phyloP scores from a whole-genome alignment of 2,888 invertebrate genomes.

The Melinaea marsaeus region DNA sequence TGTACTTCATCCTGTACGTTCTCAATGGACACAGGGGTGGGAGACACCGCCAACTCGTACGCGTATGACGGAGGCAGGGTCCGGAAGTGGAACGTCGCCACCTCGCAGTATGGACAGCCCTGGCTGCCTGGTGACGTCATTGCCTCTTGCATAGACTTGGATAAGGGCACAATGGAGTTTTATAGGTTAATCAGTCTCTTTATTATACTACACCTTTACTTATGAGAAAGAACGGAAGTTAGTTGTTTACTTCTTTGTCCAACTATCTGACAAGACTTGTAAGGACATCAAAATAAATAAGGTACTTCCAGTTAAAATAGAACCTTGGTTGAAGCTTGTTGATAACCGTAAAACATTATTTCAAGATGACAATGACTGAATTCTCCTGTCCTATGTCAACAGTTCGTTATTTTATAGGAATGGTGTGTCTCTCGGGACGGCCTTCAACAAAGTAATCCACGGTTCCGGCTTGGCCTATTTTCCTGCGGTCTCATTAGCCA shows the following conservation, averaged over 20 bases:
- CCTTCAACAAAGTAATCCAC: slow-evolving; percentile 83
- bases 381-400: too few species aligned
- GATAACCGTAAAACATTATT: too few species aligned
- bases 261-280: too few species aligned
- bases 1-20: slow-evolving; percentile 85
- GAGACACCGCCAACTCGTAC: slow-evolving; percentile 87
- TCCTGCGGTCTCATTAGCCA: slow-evolving; percentile 87
- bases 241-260: too few species aligned
- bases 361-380: too few species aligned
- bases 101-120: slow-evolving; percentile 84
- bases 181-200: slow-evolving; percentile 57
- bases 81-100: slow-evolving; percentile 84
- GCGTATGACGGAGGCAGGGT: slow-evolving; percentile 86
- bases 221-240: too few species aligned
- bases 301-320: too few species aligned
- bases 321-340: too few species aligned
- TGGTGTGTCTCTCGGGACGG: slow-evolving; percentile 84
- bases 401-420: slow-evolving; percentile 73
- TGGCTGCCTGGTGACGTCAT: slow-evolving; percentile 93
- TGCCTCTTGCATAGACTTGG: slow-evolving; percentile 85
- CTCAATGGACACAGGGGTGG: slow-evolving; percentile 87
- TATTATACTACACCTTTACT: too few species aligned
- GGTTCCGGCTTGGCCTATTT: slow-evolving; percentile 88
- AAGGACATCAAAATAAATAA: too few species aligned
- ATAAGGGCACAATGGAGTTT: slow-evolving; percentile 82